These are phyloP conservation scores for Odontamblyopus rebecca DNA, from an alignment of 2,797 vertebrate species.

Conservation along the genomic window DNA sequence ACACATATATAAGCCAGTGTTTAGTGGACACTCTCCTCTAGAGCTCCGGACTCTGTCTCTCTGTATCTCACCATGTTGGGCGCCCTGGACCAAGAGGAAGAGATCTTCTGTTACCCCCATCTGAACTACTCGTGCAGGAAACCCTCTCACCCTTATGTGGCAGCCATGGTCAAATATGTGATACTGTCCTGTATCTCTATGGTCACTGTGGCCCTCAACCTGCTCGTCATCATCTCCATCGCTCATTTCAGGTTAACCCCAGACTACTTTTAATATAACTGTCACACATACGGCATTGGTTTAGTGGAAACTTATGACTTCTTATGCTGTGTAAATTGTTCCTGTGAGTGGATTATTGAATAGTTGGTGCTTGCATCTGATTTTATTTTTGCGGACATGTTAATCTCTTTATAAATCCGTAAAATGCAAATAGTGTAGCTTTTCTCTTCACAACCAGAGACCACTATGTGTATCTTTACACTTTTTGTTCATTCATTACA, in stretches of 20 bases:
- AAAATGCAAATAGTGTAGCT: no score
- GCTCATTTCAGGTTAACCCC: constrained; percentile 44
- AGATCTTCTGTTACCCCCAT: constrained; percentile 33
- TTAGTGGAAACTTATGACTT: background rate
- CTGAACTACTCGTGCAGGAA: constrained; percentile 44
- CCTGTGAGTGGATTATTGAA: background rate
- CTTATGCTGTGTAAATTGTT: no score
- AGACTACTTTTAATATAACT: background rate
- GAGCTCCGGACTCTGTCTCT: constrained; percentile 1
- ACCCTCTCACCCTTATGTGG: background rate
- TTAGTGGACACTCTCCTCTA: background rate
- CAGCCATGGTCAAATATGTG: constrained; percentile 36
- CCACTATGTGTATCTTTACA: no score
- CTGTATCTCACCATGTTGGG: constrained; percentile 13
- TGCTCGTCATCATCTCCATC: constrained; percentile 56
- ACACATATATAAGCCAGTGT: background rate
- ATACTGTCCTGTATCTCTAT: constrained; percentile 49
- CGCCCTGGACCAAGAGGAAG: constrained; percentile 3
- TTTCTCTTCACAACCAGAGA: no score
- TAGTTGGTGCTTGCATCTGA: background rate
- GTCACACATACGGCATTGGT: no score
- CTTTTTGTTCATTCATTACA: no score
- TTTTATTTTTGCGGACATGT: background rate
- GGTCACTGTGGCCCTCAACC: constrained; percentile 46
- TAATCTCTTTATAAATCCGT: no score